Percentiles rank a stretch among this genome's conserved stretches.
phyloP scores from a whole-genome alignment of 2,113 vertebrate species.

The Cyprinodon tularosa region DNA sequence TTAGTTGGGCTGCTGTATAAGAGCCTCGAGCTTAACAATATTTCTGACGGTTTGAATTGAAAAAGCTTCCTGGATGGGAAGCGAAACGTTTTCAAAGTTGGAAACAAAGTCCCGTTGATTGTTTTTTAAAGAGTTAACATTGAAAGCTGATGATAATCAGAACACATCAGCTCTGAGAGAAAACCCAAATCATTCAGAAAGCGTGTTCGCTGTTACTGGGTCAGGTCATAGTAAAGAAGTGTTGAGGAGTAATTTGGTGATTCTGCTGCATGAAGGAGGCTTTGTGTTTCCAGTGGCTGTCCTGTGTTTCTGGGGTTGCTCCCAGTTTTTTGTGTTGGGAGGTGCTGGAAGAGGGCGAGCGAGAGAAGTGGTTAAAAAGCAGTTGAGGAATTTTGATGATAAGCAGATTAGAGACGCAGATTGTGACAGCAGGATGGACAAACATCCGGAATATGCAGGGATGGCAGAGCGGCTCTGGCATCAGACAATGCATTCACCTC shows the following conservation, averaged over 20 bases:
- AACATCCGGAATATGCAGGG: conserved; percentile 45
- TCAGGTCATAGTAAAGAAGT: too few species aligned
- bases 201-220: too few species aligned
- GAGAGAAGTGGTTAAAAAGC: conserved; percentile 49
- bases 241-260: neutral
- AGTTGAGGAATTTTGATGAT: conserved; percentile 56
- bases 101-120: too few species aligned
- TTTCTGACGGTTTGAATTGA: too few species aligned
- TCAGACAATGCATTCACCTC: neutral
- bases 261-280: neutral
- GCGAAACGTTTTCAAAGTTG: too few species aligned
- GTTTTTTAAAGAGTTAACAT: neutral
- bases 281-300: conserved; percentile 9
- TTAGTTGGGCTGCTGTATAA: too few species aligned
- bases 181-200: too few species aligned
- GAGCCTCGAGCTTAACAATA: too few species aligned
- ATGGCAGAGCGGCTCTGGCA: conserved; percentile 8
- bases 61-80: too few species aligned
- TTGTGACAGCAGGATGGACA: conserved; percentile 31
- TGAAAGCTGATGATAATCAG: neutral
- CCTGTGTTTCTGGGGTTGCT: neutral
- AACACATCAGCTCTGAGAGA: neutral
- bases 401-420: conserved; percentile 47
- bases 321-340: conserved; percentile 20
- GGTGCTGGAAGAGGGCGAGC: conserved; percentile 18